These are phyloP conservation scores for Plutella xylostella DNA, from an alignment of 2,888 invertebrate genomes.

Conservation along the genomic window DNA sequence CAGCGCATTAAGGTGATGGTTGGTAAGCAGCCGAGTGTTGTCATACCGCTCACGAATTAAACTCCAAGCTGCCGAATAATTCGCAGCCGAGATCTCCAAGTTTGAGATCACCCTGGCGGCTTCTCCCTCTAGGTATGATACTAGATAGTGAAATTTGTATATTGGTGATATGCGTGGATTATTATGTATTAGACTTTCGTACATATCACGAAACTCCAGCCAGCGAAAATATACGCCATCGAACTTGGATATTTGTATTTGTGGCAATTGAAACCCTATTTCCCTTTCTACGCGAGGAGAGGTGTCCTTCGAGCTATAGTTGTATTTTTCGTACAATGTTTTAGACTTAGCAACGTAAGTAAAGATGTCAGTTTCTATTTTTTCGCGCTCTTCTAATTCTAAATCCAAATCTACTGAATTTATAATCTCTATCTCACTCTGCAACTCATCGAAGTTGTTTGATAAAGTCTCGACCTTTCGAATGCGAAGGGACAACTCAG, in stretches of 20 bases:
- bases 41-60: constrained; percentile 14
- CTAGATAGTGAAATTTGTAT: constrained; percentile 19
- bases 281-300: no score
- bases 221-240: not conserved
- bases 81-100: constrained; percentile 15
- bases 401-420: no score
- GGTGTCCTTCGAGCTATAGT: no score
- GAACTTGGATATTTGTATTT: not conserved
- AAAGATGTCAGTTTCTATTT: no score
- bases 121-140: constrained; percentile 19
- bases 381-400: no score
- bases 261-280: not conserved
- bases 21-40: constrained; percentile 14
- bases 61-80: constrained; percentile 14
- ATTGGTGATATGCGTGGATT: constrained; percentile 17
- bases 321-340: no score
- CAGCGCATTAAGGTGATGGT: constrained; percentile 16
- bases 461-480: no score
- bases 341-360: no score
- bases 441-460: no score
- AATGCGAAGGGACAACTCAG: no score
- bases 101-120: constrained; percentile 18
- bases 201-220: not conserved
- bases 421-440: no score
- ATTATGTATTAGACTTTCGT: not conserved